Evolutionary conservation across 2,888 invertebrate genomes (phyloP).

Genomic region (Acleris sparsana): DNA sequence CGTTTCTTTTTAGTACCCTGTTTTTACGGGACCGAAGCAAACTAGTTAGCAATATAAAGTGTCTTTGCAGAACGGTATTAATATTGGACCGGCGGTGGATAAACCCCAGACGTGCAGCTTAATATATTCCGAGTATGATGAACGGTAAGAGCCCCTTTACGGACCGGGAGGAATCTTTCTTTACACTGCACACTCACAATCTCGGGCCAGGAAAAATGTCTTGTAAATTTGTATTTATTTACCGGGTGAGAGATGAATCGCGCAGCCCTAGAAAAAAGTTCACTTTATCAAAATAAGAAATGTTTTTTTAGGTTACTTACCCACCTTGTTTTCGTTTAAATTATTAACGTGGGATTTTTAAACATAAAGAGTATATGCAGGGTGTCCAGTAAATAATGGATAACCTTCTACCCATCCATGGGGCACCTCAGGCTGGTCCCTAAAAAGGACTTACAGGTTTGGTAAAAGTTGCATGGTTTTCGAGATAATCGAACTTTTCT

Average conservation of each 20-base stretch:
- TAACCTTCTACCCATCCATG: too few relatives aligned
- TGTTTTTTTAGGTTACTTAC: too few relatives aligned
- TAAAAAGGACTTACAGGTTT: too few relatives aligned
- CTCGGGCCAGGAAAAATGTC: slow-evolving; percentile 25
- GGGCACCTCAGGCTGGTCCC: too few relatives aligned
- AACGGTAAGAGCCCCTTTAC: slow-evolving; percentile 51
- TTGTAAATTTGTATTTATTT: slow-evolving; percentile 29
- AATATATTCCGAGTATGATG: slow-evolving; percentile 61
- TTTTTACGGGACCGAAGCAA: neutral
- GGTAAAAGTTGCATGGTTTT: too few relatives aligned
- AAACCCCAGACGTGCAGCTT: slow-evolving; percentile 45
- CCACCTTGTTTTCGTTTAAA: too few relatives aligned
- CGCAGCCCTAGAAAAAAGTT: slow-evolving; percentile 9
- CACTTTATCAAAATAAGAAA: slow-evolving; percentile 21
- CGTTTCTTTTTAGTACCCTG: neutral
- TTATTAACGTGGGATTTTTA: too few relatives aligned
- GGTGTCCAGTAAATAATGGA: too few relatives aligned
- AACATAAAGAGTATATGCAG: too few relatives aligned
- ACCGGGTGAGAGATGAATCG: slow-evolving; percentile 23
- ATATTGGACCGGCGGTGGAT: slow-evolving; percentile 40
- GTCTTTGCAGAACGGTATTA: slow-evolving; percentile 29
- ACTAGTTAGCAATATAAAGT: slow-evolving; percentile 14
- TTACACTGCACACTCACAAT: slow-evolving; percentile 41
- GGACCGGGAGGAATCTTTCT: slow-evolving; percentile 44
- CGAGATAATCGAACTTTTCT: too few relatives aligned